Percentiles rank a stretch among this genome's conserved stretches.
Conservation (phyloP, 2,888 invertebrate genomes). For the Ophion ellenae region DNA sequence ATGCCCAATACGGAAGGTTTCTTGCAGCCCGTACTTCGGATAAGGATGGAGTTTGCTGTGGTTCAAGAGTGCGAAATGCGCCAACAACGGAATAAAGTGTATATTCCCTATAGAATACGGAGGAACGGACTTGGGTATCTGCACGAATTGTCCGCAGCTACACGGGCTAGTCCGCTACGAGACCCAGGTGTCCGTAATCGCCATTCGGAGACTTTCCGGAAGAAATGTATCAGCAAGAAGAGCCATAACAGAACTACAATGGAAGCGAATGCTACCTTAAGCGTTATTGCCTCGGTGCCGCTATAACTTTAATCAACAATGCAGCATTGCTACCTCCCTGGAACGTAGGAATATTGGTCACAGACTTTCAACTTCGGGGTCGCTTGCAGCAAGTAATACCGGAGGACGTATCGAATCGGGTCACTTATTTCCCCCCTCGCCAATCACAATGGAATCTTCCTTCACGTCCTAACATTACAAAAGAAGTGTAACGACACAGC, state of each 20-base stretch:
- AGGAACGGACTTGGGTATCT: slow-evolving; percentile 27
- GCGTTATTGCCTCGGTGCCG: slow-evolving; percentile 27
- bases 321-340: slow-evolving; percentile 1
- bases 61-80: slow-evolving; percentile 8
- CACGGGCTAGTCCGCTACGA: slow-evolving; percentile 33
- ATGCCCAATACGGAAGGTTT: slow-evolving; percentile 7
- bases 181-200: slow-evolving; percentile 71
- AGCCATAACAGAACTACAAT: slow-evolving; percentile 68
- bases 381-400: background rate
- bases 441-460: background rate
- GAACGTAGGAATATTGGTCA: slow-evolving; percentile 3
- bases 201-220: slow-evolving; percentile 45
- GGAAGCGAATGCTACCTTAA: slow-evolving; percentile 43
- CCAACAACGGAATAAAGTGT: background rate
- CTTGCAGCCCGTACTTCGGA: background rate
- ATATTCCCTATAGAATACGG: background rate
- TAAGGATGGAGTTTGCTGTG: slow-evolving; percentile 47
- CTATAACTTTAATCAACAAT: slow-evolving; percentile 31
- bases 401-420: slow-evolving; percentile 10
- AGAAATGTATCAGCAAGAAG: slow-evolving; percentile 54
- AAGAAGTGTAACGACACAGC: too few species aligned
- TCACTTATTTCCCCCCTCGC: slow-evolving; percentile 1
- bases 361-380: slow-evolving; percentile 8
- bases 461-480: background rate
- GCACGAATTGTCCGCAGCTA: slow-evolving; percentile 42